A percentile compares a stretch with the other conserved stretches of the same genome.
Conservation (phyloP, 2,888 invertebrate genomes). For the Rhagonycha lutea region DNA sequence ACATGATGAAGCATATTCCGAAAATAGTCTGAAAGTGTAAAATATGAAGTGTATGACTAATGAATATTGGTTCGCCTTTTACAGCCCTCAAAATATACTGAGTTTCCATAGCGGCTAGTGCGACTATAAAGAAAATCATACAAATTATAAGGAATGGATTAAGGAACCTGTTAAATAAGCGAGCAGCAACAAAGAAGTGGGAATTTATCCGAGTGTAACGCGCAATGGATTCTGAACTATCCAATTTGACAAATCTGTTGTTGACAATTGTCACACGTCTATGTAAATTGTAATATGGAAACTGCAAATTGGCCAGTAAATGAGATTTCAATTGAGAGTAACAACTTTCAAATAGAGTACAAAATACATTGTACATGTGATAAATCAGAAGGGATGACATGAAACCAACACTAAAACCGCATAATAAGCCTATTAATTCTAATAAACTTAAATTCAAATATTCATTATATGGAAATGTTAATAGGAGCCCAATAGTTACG, state of each 20-base stretch:
- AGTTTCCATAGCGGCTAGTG: not conserved
- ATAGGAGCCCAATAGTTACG: rapidly evolving
- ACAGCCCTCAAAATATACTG: not conserved
- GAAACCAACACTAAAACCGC: not conserved
- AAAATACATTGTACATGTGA: not conserved
- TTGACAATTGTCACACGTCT: not conserved
- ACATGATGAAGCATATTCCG: not conserved
- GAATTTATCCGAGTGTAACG: not conserved
- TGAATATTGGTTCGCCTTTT: not conserved
- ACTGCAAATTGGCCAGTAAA: not conserved
- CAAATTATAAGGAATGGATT: not conserved
- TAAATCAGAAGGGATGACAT: not conserved
- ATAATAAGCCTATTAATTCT: not conserved
- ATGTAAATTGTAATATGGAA: not conserved
- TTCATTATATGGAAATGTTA: rapidly evolving
- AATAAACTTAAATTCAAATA: not conserved
- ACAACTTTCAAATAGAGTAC: not conserved
- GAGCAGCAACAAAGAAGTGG: not conserved
- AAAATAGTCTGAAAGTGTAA: not conserved
- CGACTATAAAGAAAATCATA: not conserved
- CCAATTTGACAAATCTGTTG: not conserved
- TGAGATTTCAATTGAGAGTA: not conserved
- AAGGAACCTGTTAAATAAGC: not conserved
- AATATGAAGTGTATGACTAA: not conserved
- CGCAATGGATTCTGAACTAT: not conserved